phyloP scores from a whole-genome alignment of 2,888 invertebrate genomes.

The Taenaris catops region DNA sequence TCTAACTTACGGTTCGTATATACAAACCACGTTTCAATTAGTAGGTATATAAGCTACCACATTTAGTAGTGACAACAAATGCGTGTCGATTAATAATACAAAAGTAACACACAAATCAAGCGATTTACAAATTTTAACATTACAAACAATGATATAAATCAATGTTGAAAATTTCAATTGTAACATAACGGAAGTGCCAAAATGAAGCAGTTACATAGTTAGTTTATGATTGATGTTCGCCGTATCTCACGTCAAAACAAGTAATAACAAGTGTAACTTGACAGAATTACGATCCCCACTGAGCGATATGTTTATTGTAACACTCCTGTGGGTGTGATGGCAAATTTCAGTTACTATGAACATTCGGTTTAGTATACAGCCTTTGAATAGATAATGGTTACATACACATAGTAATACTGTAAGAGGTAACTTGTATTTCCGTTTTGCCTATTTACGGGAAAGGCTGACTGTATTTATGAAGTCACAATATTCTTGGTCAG shows the following conservation, averaged over 20 bases:
- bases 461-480: too few relatives aligned
- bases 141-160: not conserved
- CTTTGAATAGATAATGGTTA: not conserved
- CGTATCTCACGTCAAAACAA: conserved; percentile 27
- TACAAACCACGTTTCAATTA: too few relatives aligned
- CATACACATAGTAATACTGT: too few relatives aligned
- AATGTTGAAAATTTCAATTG: conserved; percentile 13
- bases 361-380: not conserved
- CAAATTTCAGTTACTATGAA: conserved; percentile 32
- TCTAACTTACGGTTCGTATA: too few relatives aligned
- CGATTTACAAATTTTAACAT: not conserved
- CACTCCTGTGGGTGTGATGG: conserved; percentile 53
- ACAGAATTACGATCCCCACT: conserved; percentile 47
- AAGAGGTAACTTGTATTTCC: too few relatives aligned
- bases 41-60: too few relatives aligned
- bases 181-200: conserved; percentile 10
- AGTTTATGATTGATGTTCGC: conserved; percentile 23
- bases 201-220: conserved; percentile 18
- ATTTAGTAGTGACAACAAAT: too few relatives aligned
- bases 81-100: too few relatives aligned
- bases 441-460: too few relatives aligned
- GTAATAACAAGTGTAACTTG: conserved; percentile 29
- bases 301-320: conserved; percentile 48
- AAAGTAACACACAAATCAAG: too few relatives aligned
- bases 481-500: too few relatives aligned